Evolutionary conservation across 92 coral and sea anemone species (phyloP).

Genomic region (Scolanthus callimorphus): DNA sequence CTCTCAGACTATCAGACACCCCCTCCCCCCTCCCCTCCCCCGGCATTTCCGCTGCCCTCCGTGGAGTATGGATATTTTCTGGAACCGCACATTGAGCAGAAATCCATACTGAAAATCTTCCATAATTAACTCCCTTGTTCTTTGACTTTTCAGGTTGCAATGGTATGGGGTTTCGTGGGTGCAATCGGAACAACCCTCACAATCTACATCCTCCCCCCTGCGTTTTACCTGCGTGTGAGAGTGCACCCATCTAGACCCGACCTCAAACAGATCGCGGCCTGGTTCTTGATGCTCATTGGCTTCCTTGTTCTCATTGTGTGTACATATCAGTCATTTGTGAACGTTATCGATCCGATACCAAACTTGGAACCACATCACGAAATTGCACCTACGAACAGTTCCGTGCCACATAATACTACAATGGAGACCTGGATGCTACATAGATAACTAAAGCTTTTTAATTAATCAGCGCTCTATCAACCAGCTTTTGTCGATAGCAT

Average conservation of each 20-base stretch:
- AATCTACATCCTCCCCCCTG: conserved; percentile 81
- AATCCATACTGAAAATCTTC: too few species aligned
- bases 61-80: too few species aligned
- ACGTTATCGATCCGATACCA: conserved; percentile 66
- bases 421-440: too few species aligned
- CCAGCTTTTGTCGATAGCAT: too few species aligned
- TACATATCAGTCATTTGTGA: conserved; percentile 79
- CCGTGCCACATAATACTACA: not conserved
- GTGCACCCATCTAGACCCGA: conserved; percentile 76
- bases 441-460: too few species aligned
- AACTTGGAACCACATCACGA: too few species aligned
- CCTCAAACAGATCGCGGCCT: conserved; percentile 81
- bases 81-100: too few species aligned
- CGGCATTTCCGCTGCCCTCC: too few species aligned
- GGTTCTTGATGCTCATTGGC: conserved; percentile 78
- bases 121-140: too few species aligned
- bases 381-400: not conserved
- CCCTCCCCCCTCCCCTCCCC: too few species aligned
- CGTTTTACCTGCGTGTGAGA: conserved; percentile 83
- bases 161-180: conserved; percentile 94
- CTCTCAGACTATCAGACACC: too few species aligned
- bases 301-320: conserved; percentile 52
- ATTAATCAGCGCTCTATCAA: too few species aligned
- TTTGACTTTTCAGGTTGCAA: conserved; percentile 57
- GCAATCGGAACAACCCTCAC: conserved; percentile 69